Evolutionary conservation across 1,140 invertebrate genomes (phyloP), one percentile per base, ranked within the genome.

Genomic region (Drosophila sproati): DNA sequence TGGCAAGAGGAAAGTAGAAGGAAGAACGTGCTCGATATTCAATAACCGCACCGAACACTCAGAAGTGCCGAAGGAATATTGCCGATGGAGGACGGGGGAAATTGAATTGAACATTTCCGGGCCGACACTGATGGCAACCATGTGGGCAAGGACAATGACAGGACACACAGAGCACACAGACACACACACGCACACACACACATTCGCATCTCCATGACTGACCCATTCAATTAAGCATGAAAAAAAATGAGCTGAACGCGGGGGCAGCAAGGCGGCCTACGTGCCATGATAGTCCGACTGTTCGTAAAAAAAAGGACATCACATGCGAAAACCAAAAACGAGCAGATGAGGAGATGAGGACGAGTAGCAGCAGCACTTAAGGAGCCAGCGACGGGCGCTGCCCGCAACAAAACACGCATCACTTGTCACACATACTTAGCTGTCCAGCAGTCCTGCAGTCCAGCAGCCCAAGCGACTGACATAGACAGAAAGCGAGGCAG

Each of bases 201-300:
- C 67, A 54, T 59, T 57, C 67, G 60, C 54, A 63, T 64, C 73
- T 75, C 78, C 75, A 64, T 78, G 82, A 83, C 80, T 89, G 91
- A 92, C 91, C 91, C 87, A 91, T 92, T 92, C 91, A 92, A 92
- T 92, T 92, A 92, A 92, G 91, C 91, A 82, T 92, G 87, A 92
- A 79, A 85, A 77, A 89, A 88, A 78, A 69, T 48, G 66, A 69
- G 10, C 55, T 29, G 60, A 62, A 68, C 60, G 10, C 29, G 45
- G 37, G 55, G 54, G 52, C 8, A n/a, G 7, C 7, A 34, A 5
- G 41, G 5, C 51, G 29, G 64, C 59, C 57, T 75, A 75, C 68
- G 73, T 75, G 73, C 67, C 52, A 73, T 69, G 71, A 73, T 69
- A 74, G 57, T 70, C 63, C 51, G 41, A 39, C 43, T 47, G 35